phyloP scores from a whole-genome alignment of 2,888 invertebrate genomes.

The Drosophila meridionalis region DNA sequence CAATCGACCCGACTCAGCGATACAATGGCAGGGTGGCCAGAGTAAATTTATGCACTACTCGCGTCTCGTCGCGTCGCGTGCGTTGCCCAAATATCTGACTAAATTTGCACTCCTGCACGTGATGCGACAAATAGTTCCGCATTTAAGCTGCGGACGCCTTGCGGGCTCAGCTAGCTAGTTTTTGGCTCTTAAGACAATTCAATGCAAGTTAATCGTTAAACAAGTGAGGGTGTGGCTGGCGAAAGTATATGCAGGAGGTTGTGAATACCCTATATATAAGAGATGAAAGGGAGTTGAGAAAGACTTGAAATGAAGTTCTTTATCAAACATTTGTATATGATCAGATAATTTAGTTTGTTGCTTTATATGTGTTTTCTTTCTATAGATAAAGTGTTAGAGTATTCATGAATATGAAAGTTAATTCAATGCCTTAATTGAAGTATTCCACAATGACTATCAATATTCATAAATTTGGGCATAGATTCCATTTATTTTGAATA shows the following conservation, averaged over 20 bases:
- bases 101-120: slow-evolving; percentile 71
- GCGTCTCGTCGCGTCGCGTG: slow-evolving; percentile 71
- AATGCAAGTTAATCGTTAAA: slow-evolving; percentile 73
- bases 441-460: neutral
- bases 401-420: too few relatives aligned
- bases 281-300: neutral
- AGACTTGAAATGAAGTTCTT: too few relatives aligned
- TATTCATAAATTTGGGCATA: neutral
- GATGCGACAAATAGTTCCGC: slow-evolving; percentile 81
- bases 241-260: neutral
- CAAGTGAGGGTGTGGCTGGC: neutral
- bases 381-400: too few relatives aligned
- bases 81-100: slow-evolving; percentile 69
- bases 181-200: slow-evolving; percentile 19
- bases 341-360: too few relatives aligned
- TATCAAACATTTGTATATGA: too few relatives aligned
- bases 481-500: neutral
- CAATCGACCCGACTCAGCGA: slow-evolving; percentile 31
- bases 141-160: slow-evolving; percentile 45
- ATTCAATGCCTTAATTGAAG: neutral
- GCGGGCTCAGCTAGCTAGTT: slow-evolving; percentile 14
- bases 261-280: neutral
- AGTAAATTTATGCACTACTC: slow-evolving; percentile 49
- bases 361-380: too few relatives aligned
- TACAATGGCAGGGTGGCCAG: neutral